A percentile compares a stretch with the other conserved stretches of the same genome.
These are phyloP conservation scores for Drosophila limbata DNA, from an alignment of 2,888 invertebrate genomes.

Conservation along the genomic window DNA sequence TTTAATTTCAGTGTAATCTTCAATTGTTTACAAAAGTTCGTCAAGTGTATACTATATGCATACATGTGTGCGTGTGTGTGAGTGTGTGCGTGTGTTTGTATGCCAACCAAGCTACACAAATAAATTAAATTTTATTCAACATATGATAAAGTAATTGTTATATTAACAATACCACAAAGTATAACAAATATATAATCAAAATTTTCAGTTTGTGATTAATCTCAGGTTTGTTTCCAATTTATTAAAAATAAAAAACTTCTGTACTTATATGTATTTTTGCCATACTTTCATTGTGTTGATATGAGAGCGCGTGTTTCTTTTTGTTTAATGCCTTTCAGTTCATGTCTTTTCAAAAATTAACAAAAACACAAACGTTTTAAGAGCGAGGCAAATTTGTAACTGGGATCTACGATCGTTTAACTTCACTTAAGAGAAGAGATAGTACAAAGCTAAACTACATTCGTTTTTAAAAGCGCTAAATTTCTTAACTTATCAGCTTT, in stretches of 20 bases:
- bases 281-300: conserved; percentile 72
- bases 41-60: conserved; percentile 12
- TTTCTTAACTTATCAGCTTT: conserved; percentile 5
- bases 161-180: conserved; percentile 28
- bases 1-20: conserved; percentile 49
- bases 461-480: not conserved
- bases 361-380: not conserved
- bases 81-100: not conserved
- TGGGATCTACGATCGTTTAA: too few relatives aligned
- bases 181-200: conserved; percentile 25
- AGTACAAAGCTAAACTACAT: not conserved
- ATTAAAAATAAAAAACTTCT: conserved; percentile 12
- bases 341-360: conserved; percentile 2
- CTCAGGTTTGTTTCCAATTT: conserved; percentile 48
- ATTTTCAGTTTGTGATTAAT: conserved; percentile 58
- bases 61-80: not conserved
- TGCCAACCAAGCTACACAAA: conserved; percentile 26
- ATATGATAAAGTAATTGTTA: conserved; percentile 36
- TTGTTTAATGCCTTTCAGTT: conserved; percentile 19
- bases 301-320: conserved; percentile 53
- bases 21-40: conserved; percentile 50
- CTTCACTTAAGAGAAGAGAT: too few relatives aligned
- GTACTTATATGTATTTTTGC: conserved; percentile 34
- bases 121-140: conserved; percentile 35
- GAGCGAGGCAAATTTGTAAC: not conserved